Evolutionary conservation across 2,888 invertebrate species (phyloP), one percentile per base, ranked within the genome.

Genomic region (Syrphus vitripennis): DNA sequence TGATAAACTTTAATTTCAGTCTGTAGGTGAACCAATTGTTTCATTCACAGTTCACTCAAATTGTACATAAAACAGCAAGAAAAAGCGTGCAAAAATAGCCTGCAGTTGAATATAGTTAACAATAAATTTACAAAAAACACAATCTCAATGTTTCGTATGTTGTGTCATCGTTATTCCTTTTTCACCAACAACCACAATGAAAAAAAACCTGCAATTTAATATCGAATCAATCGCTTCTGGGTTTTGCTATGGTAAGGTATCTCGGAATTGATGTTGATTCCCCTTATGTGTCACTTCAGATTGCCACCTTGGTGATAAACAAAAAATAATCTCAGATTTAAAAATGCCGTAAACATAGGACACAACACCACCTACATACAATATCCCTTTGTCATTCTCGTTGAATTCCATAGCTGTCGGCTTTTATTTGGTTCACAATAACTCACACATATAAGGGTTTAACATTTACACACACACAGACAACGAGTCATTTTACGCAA

Each of bases 291-390:
- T 53, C 83, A 79, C 50, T 79, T 79, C 65, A 53, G 67, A 72
- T 80, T 84, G 75, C 79, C 76, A 77, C 78, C 83, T 83, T 31
- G 75, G 80, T 81, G 71, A 84, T 84, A 81, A 77, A 84, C 71
- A 84, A 80, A 77, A 71, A 72, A 71, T 84, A 81, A 84, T 84
- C 84, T 76, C 67, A 71, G 84, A 81, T 84, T 81, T 71, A 72
- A 84, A 84, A 84, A 72, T 61, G n/a, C 61, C 81, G 71, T 84
- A 81, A 80, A 83, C 80, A 77, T 76, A 19, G 67, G 53, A 45
- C 53, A 80, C 26, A 63, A 42, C 59, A 29, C n/a, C 67, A 70
- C 26, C 65, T 57, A 71, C 65, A 77, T 57, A 71, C 65, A 77
- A 82, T 53, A 71, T 77, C 67, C 71, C 77, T 65, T 84, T 81